These are phyloP conservation scores for Montifringilla adamsi DNA, from an alignment of 2,113 vertebrate species.

Conservation along the genomic window DNA sequence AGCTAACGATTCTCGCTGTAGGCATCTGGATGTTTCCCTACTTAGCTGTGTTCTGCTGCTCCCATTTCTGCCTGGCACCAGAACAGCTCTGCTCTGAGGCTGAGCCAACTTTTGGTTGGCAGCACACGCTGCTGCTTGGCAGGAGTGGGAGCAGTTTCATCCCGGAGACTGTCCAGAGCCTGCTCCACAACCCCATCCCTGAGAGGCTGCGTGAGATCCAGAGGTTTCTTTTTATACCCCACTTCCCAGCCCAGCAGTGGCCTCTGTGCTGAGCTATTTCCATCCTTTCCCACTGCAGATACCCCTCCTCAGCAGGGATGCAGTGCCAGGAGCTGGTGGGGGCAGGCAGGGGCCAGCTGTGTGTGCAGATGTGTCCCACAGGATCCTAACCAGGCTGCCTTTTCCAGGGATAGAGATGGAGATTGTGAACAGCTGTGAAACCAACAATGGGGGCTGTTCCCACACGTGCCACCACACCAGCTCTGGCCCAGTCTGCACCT, in stretches of 20 bases:
- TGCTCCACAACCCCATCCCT: neutral
- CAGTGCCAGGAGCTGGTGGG: neutral
- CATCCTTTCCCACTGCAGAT: neutral
- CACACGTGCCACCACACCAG: constrained; percentile 87
- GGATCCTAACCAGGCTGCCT: neutral
- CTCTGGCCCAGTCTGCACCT: constrained; percentile 82
- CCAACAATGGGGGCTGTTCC: constrained; percentile 86
- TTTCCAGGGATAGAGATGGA: constrained; percentile 93
- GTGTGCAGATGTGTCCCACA: neutral
- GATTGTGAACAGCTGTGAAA: constrained; percentile 92
- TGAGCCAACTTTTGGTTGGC: constrained; percentile 10
- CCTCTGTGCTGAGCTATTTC: neutral
- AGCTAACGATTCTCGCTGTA: neutral
- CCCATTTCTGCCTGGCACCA: constrained; percentile 25
- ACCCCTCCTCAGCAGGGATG: neutral
- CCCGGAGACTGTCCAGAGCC: constrained; percentile 4
- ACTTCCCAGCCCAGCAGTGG: neutral
- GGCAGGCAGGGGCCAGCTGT: neutral
- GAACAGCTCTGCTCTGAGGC: neutral
- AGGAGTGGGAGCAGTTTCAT: neutral
- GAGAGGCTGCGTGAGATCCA: neutral
- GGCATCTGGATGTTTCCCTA: neutral
- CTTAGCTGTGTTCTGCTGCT: neutral
- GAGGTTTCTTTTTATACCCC: neutral
- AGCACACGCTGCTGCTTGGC: constrained; percentile 7